phyloP scores from a whole-genome alignment of 2,113 vertebrate genomes.

The Aptenodytes forsteri region DNA sequence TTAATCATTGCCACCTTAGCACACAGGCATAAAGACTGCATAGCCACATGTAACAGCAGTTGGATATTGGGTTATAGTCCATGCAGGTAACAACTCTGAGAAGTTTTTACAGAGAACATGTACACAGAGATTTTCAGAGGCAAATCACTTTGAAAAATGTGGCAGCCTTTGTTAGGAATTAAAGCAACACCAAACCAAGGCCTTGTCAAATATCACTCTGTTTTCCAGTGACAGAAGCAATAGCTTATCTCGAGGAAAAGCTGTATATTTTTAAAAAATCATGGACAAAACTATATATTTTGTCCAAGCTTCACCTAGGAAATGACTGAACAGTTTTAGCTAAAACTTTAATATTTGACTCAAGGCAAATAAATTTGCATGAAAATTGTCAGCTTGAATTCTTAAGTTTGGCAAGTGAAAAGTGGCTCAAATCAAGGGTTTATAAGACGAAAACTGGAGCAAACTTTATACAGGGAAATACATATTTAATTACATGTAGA shows the following conservation, averaged over 20 bases:
- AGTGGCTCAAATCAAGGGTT: not conserved
- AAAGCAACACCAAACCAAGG: not conserved
- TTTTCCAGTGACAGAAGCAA: not conserved
- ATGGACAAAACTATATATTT: not conserved
- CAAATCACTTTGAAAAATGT: not conserved
- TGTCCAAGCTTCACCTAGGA: not conserved
- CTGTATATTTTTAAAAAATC: not conserved
- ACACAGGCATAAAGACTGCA: not conserved
- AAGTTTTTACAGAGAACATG: not conserved
- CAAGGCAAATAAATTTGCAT: not conserved
- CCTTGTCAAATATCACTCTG: not conserved
- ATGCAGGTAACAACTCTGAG: not conserved
- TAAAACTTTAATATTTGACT: not conserved
- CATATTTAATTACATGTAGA: not conserved
- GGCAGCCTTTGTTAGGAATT: not conserved
- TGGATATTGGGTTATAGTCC: not conserved
- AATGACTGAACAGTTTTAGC: not conserved
- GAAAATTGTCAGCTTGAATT: not conserved
- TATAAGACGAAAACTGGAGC: not conserved
- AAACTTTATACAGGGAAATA: not conserved
- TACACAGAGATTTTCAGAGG: not conserved
- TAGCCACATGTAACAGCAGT: not conserved
- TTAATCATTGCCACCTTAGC: not conserved
- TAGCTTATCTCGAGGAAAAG: not conserved
- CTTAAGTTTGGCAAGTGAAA: not conserved